Percentiles rank a stretch among this genome's conserved stretches.
These are phyloP conservation scores for Furcifer pardalis DNA, from an alignment of 2,797 vertebrate species.

Conservation along the genomic window DNA sequence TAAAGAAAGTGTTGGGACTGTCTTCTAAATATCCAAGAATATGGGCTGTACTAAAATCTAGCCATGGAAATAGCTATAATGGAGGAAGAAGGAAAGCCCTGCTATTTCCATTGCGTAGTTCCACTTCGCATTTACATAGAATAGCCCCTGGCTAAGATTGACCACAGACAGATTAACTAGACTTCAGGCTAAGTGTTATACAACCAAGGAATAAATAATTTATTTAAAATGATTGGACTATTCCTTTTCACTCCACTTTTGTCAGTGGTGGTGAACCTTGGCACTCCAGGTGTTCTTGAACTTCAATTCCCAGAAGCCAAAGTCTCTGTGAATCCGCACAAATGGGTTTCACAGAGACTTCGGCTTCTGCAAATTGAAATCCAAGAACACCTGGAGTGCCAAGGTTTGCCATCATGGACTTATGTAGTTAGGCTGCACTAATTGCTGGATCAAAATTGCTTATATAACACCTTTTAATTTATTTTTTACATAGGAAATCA, in stretches of 20 bases:
- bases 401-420: too few relatives aligned
- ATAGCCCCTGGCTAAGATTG: not conserved
- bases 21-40: not conserved
- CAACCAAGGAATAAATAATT: not conserved
- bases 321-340: too few relatives aligned
- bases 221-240: not conserved
- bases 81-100: not conserved
- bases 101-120: slow-evolving; percentile 20
- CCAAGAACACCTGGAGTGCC: too few relatives aligned
- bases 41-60: fast-evolving
- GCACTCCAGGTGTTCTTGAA: too few relatives aligned
- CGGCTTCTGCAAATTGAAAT: too few relatives aligned
- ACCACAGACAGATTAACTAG: not conserved
- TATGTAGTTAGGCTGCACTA: not conserved
- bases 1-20: not conserved
- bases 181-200: slow-evolving; percentile 4
- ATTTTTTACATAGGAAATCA: slow-evolving; percentile 87
- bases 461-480: not conserved
- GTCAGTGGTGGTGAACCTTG: too few relatives aligned
- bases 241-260: not conserved
- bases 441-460: not conserved
- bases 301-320: too few relatives aligned
- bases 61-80: not conserved
- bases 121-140: not conserved
- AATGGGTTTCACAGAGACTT: too few relatives aligned